Evolutionary conservation across 2,113 vertebrate genomes (phyloP), one percentile per base, ranked within the genome.

Genomic region (Odobenus rosmarus): DNA sequence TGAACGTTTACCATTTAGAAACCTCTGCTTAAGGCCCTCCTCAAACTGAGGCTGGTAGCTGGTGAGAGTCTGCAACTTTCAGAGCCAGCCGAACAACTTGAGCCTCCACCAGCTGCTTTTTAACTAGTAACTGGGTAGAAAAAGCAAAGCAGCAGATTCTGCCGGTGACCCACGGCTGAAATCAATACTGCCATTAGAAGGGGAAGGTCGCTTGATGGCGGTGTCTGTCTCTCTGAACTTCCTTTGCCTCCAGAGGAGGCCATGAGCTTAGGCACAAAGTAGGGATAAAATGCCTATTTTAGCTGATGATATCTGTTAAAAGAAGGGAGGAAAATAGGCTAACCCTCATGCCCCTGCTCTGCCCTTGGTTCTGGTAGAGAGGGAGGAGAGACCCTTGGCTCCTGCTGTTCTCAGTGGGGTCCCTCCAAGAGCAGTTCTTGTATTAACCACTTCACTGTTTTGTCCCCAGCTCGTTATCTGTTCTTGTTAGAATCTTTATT

Each of bases 401-500:
- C 97, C 86, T 91, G 94, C 96, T 98, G 96, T 31, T 98, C 96
- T 96, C 98, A 94, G 93, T 90, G 89, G 97, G 98, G 90, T 96
- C 86, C 76, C 95, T 26, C 14, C 74, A 79, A 59, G 9, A 97
- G 90, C 90, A 33, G 59, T 64, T 97, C 87, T 95, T 87, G 2
- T 88, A 97, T 98, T 98, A 98, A 98, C 97, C 72, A 98, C 97
- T 98, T 98, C 96, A 96, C 77, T 97, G 67, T 98, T 98, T 97
- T 97, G 96, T 98, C 96, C 95, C 79, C 91, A 94, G 98, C 98
- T 98, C 49, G 3, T 98, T 99, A 99, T 98, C 97, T 98, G 94
- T 98, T 99, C 98, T 98, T 98, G 97, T 98, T 98, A 98, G 98
- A 98, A 97, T 55, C 97, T 98, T 98, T 98, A 98, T 99, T 99